A percentile compares a stretch with the other conserved stretches of the same genome.
phyloP scores from a whole-genome alignment of 2,113 vertebrate genomes.

The Larimichthys crocea region DNA sequence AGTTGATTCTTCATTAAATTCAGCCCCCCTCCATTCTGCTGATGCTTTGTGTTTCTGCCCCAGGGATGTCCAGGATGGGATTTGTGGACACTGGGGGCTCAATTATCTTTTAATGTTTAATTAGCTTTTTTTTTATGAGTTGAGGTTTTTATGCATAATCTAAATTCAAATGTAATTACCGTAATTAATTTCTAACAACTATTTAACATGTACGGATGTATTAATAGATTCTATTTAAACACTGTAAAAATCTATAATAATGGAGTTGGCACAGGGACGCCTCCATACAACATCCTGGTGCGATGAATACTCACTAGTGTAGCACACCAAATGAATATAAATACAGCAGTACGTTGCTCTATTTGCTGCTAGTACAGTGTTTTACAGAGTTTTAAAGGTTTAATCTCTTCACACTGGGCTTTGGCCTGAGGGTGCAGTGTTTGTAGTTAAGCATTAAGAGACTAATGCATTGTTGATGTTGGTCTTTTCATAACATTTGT shows the following conservation, averaged over 20 bases:
- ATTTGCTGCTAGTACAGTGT: not conserved
- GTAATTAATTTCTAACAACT: not conserved
- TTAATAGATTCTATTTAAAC: constrained; percentile 8
- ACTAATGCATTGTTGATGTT: not conserved
- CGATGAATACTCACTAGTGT: not conserved
- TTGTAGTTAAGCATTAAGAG: not conserved
- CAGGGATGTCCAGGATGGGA: too few species aligned
- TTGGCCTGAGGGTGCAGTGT: not conserved
- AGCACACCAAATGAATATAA: not conserved
- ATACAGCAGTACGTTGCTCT: not conserved
- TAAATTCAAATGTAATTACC: not conserved
- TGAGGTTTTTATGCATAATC: not conserved
- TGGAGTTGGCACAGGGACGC: not conserved
- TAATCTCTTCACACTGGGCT: not conserved
- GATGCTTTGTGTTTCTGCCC: too few species aligned
- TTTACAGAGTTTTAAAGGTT: not conserved
- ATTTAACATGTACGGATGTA: not conserved
- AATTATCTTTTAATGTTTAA: constrained; percentile 3
- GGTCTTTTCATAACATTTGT: constrained; percentile 7
- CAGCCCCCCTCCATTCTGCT: too few species aligned
- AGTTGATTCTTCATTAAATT: too few species aligned
- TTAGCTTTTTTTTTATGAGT: not conserved
- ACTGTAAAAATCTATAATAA: not conserved
- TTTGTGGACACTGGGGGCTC: too few species aligned
- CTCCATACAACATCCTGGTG: not conserved